A percentile compares a stretch with the other conserved stretches of the same genome.
These are phyloP conservation scores for Sigmodon hispidus DNA, from an alignment of 2,113 vertebrate genomes.

Conservation along the genomic window DNA sequence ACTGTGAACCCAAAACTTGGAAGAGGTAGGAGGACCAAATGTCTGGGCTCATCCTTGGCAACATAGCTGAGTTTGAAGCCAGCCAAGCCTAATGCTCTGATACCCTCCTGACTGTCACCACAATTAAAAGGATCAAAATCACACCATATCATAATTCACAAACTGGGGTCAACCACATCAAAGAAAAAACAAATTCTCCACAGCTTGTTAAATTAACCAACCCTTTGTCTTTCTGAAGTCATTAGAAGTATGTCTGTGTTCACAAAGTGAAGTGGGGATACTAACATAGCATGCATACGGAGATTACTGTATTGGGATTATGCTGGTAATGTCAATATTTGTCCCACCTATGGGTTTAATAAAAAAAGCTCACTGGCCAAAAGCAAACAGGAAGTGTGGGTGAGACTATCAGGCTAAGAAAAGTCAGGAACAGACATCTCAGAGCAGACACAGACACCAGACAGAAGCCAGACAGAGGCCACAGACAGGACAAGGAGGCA, in stretches of 20 bases:
- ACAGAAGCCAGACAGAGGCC: no score
- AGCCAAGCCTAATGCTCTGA: background rate
- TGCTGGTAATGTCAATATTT: no score
- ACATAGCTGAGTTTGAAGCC: background rate
- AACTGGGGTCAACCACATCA: background rate
- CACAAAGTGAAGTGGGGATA: background rate
- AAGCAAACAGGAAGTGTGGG: no score
- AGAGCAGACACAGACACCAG: no score
- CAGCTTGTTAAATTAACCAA: background rate
- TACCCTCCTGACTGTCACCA: background rate
- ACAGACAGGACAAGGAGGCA: no score
- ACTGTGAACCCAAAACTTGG: background rate
- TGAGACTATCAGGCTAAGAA: no score
- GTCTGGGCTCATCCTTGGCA: no score
- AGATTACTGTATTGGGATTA: no score
- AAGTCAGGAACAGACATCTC: no score
- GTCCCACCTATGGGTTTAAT: no score
- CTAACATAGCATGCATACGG: background rate
- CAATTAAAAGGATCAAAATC: background rate
- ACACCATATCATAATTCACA: fast-evolving
- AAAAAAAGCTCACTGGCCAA: no score
- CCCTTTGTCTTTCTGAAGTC: background rate
- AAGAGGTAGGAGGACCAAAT: background rate
- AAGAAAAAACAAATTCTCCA: background rate
- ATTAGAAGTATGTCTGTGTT: background rate